Evolutionary conservation across 2,797 vertebrate species (phyloP).

Genomic region (Gephyroberyx darwinii): DNA sequence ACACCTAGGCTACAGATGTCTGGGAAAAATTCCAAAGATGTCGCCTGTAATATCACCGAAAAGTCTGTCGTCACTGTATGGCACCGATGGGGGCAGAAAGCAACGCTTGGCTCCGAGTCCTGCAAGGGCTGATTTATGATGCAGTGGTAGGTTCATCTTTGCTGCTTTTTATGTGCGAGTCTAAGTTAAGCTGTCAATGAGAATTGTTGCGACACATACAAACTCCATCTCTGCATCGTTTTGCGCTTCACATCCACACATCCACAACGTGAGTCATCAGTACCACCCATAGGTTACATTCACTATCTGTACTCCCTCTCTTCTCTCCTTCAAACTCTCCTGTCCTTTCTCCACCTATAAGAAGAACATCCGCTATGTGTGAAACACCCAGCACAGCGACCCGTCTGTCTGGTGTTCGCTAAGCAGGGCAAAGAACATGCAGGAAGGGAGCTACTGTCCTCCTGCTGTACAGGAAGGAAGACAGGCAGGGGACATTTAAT

Average conservation of each 20-base stretch:
- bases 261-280: conserved; percentile 19
- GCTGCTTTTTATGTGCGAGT: background rate
- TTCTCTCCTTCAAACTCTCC: conserved; percentile 39
- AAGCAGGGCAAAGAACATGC: background rate
- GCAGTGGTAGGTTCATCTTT: conserved; percentile 1
- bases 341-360: conserved; percentile 12
- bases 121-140: background rate
- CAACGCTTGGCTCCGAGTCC: conserved; percentile 16
- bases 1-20: background rate
- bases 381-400: conserved; percentile 12
- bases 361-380: conserved; percentile 12
- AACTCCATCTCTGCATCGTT: background rate
- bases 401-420: conserved; percentile 19
- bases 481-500: conserved; percentile 61
- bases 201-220: background rate
- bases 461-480: conserved; percentile 43
- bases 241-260: conserved; percentile 10
- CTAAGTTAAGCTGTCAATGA: conserved; percentile 4
- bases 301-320: conserved; percentile 15
- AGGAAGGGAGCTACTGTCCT: conserved; percentile 28
- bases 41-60: background rate
- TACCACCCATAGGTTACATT: conserved; percentile 3
- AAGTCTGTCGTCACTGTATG: background rate
- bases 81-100: background rate
- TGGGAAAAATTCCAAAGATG: background rate